Conservation (phyloP, 2,113 vertebrate species). For the Calcarius ornatus region DNA sequence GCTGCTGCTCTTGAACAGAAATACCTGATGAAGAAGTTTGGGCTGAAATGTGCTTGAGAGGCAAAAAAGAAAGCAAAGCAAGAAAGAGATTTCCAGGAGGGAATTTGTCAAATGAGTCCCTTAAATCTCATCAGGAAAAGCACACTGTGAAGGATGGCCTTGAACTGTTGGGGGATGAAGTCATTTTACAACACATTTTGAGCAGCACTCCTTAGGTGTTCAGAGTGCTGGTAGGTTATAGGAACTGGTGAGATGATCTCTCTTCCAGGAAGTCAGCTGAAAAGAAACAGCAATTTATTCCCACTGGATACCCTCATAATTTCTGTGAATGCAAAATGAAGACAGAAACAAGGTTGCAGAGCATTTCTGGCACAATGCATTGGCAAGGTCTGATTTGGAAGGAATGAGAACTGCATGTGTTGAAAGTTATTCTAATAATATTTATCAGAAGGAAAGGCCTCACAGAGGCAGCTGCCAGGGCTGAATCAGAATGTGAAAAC, state of each 20-base stretch:
- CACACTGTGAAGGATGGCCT: background rate
- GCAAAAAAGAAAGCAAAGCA: background rate
- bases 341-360: background rate
- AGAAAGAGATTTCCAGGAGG: background rate
- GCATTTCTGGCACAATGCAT: background rate
- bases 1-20: background rate
- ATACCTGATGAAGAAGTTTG: background rate
- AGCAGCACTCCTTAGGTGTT: background rate
- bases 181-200: background rate
- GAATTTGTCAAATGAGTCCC: background rate
- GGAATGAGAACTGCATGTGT: background rate
- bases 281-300: background rate
- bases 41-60: background rate
- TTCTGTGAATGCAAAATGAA: background rate
- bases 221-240: background rate
- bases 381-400: background rate
- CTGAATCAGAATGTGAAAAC: slow-evolving; percentile 37
- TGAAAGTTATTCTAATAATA: slow-evolving; percentile 36
- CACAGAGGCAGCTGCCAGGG: slow-evolving; percentile 8
- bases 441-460: slow-evolving; percentile 28
- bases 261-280: background rate
- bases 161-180: background rate
- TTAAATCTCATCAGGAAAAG: background rate
- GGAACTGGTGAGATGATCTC: background rate
- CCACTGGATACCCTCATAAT: background rate